Evolutionary conservation across 2,113 vertebrate genomes (phyloP), one percentile per base, ranked within the genome.

Genomic region (Mus musculus): DNA sequence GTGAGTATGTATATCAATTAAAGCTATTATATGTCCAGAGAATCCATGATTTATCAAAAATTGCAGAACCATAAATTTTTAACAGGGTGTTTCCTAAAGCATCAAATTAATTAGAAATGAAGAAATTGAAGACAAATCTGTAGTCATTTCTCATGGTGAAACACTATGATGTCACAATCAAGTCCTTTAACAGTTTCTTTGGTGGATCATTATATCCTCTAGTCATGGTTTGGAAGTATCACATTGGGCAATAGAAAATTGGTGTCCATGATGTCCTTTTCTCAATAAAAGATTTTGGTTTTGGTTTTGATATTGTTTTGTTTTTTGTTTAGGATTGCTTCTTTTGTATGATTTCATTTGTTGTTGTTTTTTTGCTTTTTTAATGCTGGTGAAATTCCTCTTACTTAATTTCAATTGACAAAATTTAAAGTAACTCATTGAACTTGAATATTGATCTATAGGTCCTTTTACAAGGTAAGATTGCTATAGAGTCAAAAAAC

Each of bases 41-140:
- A 3, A 91, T 91, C 87, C 76, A 75, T 85, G 94, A n/a, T 3
- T 42, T 95, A 7, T 78, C 54, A 65, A 82, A 93, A 92, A 93
- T 89, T 86, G 17, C 16, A 72, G 36, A 95, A 73, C 46, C 9
- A 75, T 22, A 49, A 14, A 76, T n/a, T 13, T 86, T 95, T 90
- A 85, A 2, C 12, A 77, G 84, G 42, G 1, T 72, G 7, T 89
- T 95, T 81, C 22, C 59, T 19, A 61, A 82, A 87, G 39, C 13
- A 39, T 95, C 2, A 0, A 86, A 95, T 97, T 97, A 97, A 97
- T 56, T 88, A 3, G 24, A 90, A 81, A 54, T 16, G 36, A 95
- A 46, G 92, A 36, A 20, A 80, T 6, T 80, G 19, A 36, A 56
- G 33, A 80, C 96, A 95, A 93, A 88, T 76, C 89, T 76, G 71